Evolutionary conservation across 2,888 invertebrate species (phyloP).

Genomic region (Sisyra nigra): DNA sequence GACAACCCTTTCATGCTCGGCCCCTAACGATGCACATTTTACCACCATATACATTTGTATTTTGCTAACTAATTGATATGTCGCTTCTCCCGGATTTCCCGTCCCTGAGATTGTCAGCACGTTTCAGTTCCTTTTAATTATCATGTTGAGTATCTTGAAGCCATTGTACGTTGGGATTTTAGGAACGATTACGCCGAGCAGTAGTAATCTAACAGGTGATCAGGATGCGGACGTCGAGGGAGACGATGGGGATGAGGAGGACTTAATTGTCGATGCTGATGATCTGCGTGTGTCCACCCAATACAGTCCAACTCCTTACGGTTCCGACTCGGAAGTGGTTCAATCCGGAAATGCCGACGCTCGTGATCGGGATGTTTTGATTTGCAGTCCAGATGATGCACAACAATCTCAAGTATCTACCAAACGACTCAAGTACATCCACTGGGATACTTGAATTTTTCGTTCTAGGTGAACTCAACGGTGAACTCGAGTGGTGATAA

Average conservation of each 20-base stretch:
- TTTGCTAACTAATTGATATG: no score
- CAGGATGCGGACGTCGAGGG: constrained; percentile 10
- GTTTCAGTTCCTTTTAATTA: no score
- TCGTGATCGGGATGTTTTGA: constrained; percentile 10
- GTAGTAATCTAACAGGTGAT: constrained; percentile 20
- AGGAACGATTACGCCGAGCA: constrained; percentile 17
- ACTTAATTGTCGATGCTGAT: constrained; percentile 28
- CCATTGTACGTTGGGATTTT: background rate
- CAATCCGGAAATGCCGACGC: constrained; percentile 17
- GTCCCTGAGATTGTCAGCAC: no score
- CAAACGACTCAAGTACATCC: no score
- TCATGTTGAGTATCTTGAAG: background rate
- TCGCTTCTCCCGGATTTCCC: no score
- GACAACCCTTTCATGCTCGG: no score
- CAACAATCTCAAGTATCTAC: constrained; percentile 20
- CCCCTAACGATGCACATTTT: no score
- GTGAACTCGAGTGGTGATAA: constrained; percentile 29
- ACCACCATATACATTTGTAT: no score
- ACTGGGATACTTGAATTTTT: no score
- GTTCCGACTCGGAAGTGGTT: constrained; percentile 25
- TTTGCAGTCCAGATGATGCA: constrained; percentile 16
- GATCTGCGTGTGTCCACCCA: constrained; percentile 22
- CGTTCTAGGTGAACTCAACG: constrained; percentile 16
- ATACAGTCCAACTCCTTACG: constrained; percentile 21
- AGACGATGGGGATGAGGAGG: constrained; percentile 21